Evolutionary conservation across 2,797 vertebrate species (phyloP).

Genomic region (Neopelma chrysocephalum): DNA sequence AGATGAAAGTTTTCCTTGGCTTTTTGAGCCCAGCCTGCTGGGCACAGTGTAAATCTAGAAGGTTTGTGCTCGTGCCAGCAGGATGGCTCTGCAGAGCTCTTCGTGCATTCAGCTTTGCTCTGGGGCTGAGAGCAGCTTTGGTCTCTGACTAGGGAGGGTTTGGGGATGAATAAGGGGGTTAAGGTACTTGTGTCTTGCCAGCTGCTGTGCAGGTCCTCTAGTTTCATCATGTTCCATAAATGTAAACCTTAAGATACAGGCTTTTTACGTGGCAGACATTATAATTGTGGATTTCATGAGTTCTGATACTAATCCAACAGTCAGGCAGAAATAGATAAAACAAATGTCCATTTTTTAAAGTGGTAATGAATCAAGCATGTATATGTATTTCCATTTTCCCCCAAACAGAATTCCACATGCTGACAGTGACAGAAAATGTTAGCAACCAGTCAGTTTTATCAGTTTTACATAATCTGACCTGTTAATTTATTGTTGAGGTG

Average conservation of each 20-base stretch:
- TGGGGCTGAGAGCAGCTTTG: not conserved
- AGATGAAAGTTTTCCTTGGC: not conserved
- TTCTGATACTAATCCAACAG: not conserved
- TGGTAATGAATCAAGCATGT: not conserved
- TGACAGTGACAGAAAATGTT: not conserved
- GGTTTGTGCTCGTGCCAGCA: not conserved
- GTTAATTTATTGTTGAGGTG: not conserved
- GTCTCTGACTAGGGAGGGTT: not conserved
- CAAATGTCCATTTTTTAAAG: not conserved
- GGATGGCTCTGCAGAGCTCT: not conserved
- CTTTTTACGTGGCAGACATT: not conserved
- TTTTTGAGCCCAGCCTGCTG: constrained; percentile 3
- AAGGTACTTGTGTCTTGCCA: not conserved
- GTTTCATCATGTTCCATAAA: not conserved
- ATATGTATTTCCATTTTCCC: not conserved
- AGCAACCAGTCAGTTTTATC: not conserved
- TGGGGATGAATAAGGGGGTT: not conserved
- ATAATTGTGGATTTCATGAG: not conserved
- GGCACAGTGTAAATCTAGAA: not conserved
- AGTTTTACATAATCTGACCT: not conserved
- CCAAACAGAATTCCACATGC: not conserved
- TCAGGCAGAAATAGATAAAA: not conserved
- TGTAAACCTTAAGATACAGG: not conserved
- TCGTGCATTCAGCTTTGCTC: not conserved
- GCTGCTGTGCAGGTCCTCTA: not conserved